Evolutionary conservation across 1,140 invertebrate genomes (phyloP), one percentile per base, ranked within the genome.

Genomic region (Pseudachorutes palmiensis): DNA sequence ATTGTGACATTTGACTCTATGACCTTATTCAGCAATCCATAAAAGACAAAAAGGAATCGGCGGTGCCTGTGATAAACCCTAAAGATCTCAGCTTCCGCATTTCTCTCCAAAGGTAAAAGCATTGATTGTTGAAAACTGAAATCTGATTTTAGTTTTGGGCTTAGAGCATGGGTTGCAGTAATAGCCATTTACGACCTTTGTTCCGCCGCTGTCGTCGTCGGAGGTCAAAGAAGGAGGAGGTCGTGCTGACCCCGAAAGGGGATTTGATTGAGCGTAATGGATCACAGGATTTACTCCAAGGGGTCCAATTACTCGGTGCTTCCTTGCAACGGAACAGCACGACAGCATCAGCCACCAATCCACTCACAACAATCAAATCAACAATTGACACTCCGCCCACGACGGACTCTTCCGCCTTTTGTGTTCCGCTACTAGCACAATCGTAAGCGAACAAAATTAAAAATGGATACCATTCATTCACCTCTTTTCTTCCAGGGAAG

Each of bases 401-500:
- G 62, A 70, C 59, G 51, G 51, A 55, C 24, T 55, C 51, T 26
- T 65, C 62, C 61, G 65, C 69, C 36, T 70, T 68, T 62, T 67
- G 68, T 72, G 71, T 72, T 72, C 71, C 71, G 59, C 49, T 72
- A 16, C 41, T 72, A 55, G 71, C 71, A 19, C 71, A 72, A 51
- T 72, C 71, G 71, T 72, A 72, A 67, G 71, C 68, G 59, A 61
- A 5, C 24, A 61, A 31, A 61, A 19, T 31, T 61, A 33, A 31
- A 61, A 30, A 61, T 22, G 9, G 19, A 33, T 3, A 60, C 33
- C 24, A 63, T n/a, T 30, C n/a, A 31, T 55, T 67, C 16, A 36
- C 28, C 36, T 66, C 62, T 33, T 69, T 69, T 72, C 65, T 75
- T 72, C 71, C 83, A 91, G 88, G 77, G 88, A 91, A 81, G 84